Conservation (phyloP, 2,797 vertebrate species). For the Enteromius thamalakanensis region DNA sequence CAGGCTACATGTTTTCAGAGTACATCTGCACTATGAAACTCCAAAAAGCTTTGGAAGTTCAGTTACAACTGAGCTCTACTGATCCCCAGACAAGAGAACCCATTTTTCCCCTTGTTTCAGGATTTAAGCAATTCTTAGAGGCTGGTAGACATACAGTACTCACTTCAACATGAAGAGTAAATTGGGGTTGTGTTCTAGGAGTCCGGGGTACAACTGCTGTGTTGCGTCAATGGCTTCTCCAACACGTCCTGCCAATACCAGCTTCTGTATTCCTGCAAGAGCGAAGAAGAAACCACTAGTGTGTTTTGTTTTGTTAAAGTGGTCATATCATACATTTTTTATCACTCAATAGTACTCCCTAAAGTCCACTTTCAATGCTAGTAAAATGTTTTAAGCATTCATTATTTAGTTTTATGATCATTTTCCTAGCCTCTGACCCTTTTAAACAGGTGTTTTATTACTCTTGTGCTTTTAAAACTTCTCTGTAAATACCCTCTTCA, state of each 20-base stretch:
- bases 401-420: conserved; percentile 4
- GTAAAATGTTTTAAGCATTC: conserved; percentile 7
- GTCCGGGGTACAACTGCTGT: conserved; percentile 93
- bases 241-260: conserved; percentile 94
- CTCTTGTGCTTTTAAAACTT: conserved; percentile 2
- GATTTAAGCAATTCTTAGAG: conserved; percentile 2
- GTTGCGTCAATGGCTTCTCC: conserved; percentile 96
- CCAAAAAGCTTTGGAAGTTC: not conserved
- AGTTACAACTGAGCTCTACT: not conserved
- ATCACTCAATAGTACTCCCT: not conserved
- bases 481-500: not conserved
- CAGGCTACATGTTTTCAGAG: not conserved
- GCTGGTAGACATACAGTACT: conserved; percentile 66
- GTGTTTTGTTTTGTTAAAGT: conserved; percentile 2
- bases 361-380: not conserved
- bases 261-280: conserved; percentile 94
- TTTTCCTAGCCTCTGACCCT: not conserved
- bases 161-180: conserved; percentile 99
- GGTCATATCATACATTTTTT: conserved; percentile 13
- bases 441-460: conserved; percentile 24
- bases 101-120: not conserved
- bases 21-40: not conserved
- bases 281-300: conserved; percentile 19
- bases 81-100: not conserved
- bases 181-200: conserved; percentile 95